Base-by-base conservation (phyloP, 1,140 invertebrate genomes). In the Lordiphosa clarofinis region DNA sequence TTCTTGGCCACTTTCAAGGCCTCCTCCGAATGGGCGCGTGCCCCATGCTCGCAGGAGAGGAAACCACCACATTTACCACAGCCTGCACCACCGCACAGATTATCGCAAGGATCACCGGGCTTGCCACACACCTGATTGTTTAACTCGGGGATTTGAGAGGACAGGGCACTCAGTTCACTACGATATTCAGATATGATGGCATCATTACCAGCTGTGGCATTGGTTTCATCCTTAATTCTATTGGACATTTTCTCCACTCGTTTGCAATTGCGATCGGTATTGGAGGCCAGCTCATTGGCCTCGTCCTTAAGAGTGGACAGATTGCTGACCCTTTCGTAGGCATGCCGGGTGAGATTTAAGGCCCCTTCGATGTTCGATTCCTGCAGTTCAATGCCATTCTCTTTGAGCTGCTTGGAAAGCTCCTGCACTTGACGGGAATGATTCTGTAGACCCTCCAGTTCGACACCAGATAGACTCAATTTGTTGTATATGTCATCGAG, bases 361-460 rank as follows among this genome's bases (percentile, higher is more conserved):
- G 97, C 97, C 40, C 97, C 97, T 90, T 97, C 95, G 35, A 99
- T 95, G 90, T 99, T 97, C 4, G 94, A 95, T 90, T 98, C 97
- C 89, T 98, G 96, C 21, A 99, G 90, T 79, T 94, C 93, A 1
- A 96, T 98, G 8, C 96, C 96, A 84, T 97, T 96, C 50, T 94
- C 93, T 72, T 94, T 94, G 15, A 99, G 90, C 28, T 94, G 91
- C 46, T 92, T 89, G 2, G 95, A 96, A 66, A 93, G 91, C 36
- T 92, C 89, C 79, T 96, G 94, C 4, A 99, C 90, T 10, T 91
- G 90, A 13, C 94, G 91, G 1, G 94, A 94, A 62, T 94, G 92
- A 37, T 91, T 90, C 81, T 94, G 93, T 33, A 98, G 87, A n/a
- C 92, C 92, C 43, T 94, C 93, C 36, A 99, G 89, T 37, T 94